Conservation (phyloP, 2,113 vertebrate species). For the Podiceps cristatus region DNA sequence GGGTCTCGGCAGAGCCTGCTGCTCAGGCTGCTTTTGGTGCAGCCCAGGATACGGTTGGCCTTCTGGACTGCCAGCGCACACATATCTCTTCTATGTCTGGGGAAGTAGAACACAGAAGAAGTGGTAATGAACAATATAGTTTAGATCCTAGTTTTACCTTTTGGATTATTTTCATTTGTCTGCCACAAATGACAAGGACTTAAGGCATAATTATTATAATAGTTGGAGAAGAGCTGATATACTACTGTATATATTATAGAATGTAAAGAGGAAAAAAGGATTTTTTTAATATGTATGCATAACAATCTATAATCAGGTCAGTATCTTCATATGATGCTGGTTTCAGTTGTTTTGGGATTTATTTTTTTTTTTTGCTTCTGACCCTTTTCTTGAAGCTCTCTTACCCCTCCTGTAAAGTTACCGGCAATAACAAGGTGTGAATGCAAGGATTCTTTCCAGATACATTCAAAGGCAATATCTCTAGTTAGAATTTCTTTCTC, state of each 20-base stretch:
- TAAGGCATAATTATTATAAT: not conserved
- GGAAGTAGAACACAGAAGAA: not conserved
- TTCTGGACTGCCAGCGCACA: too few relatives aligned
- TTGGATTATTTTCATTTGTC: not conserved
- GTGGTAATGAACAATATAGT: not conserved
- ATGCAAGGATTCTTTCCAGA: not conserved
- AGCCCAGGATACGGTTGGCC: too few relatives aligned
- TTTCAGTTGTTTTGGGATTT: not conserved
- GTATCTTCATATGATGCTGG: not conserved
- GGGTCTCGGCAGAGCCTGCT: too few relatives aligned
- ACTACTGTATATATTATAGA: not conserved
- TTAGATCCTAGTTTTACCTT: not conserved
- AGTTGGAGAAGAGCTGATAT: not conserved
- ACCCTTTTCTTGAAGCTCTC: not conserved
- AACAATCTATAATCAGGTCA: not conserved
- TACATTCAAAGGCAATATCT: not conserved
- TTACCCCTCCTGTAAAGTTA: not conserved
- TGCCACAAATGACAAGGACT: not conserved
- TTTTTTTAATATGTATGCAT: not conserved
- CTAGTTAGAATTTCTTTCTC: not conserved
- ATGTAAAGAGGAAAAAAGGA: not conserved
- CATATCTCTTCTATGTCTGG: not conserved
- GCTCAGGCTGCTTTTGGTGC: too few relatives aligned
- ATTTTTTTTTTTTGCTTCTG: not conserved
- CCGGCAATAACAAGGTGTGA: not conserved